Conservation (phyloP, 2,888 invertebrate genomes). For the Dynastes tityus region DNA sequence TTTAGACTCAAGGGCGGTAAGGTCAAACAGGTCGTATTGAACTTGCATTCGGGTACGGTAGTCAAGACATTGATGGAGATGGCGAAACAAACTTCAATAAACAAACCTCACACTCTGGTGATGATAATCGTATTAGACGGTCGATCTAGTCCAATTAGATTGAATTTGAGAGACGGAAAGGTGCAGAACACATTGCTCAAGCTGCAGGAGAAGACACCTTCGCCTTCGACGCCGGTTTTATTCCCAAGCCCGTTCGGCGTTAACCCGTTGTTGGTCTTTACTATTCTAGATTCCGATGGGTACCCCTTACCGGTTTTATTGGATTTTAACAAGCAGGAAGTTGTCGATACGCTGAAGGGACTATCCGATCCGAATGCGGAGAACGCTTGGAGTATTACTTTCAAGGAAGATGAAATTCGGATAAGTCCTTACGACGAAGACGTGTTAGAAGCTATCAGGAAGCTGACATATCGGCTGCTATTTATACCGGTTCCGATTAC, state of each 20-base stretch:
- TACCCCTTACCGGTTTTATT: conserved; percentile 17
- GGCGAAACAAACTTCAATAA: background rate
- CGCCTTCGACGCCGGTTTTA: background rate
- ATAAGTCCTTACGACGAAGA: too few species aligned
- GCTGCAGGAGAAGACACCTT: background rate
- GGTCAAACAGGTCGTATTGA: too few species aligned
- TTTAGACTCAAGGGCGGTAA: background rate
- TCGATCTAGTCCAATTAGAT: background rate
- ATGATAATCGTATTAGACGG: background rate
- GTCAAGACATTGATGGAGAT: background rate
- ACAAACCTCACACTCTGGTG: background rate
- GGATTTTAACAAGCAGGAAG: conserved; percentile 16
- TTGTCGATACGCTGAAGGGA: background rate
- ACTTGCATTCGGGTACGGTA: background rate
- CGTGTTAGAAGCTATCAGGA: too few species aligned
- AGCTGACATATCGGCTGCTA: too few species aligned
- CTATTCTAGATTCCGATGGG: background rate
- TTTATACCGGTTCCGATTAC: too few species aligned
- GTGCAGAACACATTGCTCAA: background rate
- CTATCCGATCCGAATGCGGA: background rate
- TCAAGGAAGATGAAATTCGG: too few species aligned
- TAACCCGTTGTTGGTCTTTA: background rate
- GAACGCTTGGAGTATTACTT: too few species aligned
- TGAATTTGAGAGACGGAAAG: background rate
- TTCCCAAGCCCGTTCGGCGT: background rate